Evolutionary conservation across 2,797 vertebrate genomes (phyloP).

Genomic region (Sebastes kiyomatsui): DNA sequence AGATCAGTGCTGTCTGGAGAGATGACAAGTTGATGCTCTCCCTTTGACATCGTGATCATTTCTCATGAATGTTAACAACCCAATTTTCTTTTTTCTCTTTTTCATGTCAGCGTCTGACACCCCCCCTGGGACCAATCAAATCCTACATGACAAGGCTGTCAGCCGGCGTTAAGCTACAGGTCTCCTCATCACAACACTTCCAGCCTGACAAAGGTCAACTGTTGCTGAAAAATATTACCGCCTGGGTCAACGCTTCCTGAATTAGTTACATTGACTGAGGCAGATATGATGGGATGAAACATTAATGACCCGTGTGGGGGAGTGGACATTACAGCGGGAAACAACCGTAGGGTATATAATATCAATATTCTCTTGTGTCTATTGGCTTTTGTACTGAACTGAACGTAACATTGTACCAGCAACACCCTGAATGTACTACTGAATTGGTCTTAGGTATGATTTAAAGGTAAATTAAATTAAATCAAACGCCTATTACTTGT

Average conservation of each 20-base stretch:
- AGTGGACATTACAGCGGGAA: neutral
- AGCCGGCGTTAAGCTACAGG: constrained; percentile 47
- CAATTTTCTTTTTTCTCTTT: constrained; percentile 30
- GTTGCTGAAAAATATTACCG: constrained; percentile 37
- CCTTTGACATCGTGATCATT: constrained; percentile 54
- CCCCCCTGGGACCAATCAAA: constrained; percentile 50
- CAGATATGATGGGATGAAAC: constrained; percentile 9
- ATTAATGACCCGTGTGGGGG: constrained; percentile 8
- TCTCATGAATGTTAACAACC: constrained; percentile 60
- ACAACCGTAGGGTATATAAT: neutral
- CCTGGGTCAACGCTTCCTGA: constrained; percentile 40
- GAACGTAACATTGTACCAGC: neutral
- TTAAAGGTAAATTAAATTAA: neutral
- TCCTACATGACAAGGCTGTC: constrained; percentile 56
- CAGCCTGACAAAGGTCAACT: constrained; percentile 53
- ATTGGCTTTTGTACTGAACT: neutral
- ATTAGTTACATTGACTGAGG: constrained; percentile 16
- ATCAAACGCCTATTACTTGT: neutral
- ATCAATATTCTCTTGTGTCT: neutral
- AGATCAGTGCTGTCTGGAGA: constrained; percentile 36
- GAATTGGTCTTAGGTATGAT: neutral
- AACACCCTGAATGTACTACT: neutral
- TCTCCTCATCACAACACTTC: constrained; percentile 36
- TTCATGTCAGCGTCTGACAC: constrained; percentile 28
- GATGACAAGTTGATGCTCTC: constrained; percentile 47